phyloP scores from a whole-genome alignment of 2,888 invertebrate genomes.

The Ochropacha duplaris region DNA sequence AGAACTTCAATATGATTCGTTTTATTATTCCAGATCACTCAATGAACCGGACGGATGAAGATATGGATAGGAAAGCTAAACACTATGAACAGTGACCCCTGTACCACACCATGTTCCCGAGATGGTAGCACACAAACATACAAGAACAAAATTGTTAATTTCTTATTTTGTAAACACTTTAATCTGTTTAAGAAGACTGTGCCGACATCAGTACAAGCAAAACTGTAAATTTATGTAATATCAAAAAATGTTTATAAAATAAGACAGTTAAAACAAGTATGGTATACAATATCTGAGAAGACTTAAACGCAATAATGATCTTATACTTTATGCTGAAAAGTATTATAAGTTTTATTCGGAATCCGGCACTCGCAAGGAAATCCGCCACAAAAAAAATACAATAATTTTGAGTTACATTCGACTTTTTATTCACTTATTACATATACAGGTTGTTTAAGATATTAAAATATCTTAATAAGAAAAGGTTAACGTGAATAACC shows the following conservation, averaged over 20 bases:
- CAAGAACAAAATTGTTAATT: conserved; percentile 15
- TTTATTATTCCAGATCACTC: conserved; percentile 58
- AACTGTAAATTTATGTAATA: too few relatives aligned
- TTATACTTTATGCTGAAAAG: neutral
- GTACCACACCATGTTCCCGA: conserved; percentile 16
- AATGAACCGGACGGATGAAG: conserved; percentile 76
- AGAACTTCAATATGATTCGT: neutral
- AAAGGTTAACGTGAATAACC: too few relatives aligned
- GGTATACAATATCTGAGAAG: neutral
- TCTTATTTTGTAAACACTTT: neutral
- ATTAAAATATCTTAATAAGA: too few relatives aligned
- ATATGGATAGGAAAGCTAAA: conserved; percentile 74
- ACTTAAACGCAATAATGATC: neutral
- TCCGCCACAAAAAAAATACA: neutral
- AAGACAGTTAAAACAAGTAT: neutral
- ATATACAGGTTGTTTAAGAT: too few relatives aligned
- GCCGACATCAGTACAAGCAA: too few relatives aligned
- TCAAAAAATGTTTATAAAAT: neutral
- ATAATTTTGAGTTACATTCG: too few relatives aligned
- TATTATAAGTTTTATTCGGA: neutral
- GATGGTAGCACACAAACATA: conserved; percentile 32
- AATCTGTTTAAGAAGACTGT: neutral
- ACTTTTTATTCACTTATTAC: too few relatives aligned
- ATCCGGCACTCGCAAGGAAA: neutral
- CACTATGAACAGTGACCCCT: conserved; percentile 72